Conservation (phyloP, 2,113 vertebrate genomes). For the Fregata magnificens region DNA sequence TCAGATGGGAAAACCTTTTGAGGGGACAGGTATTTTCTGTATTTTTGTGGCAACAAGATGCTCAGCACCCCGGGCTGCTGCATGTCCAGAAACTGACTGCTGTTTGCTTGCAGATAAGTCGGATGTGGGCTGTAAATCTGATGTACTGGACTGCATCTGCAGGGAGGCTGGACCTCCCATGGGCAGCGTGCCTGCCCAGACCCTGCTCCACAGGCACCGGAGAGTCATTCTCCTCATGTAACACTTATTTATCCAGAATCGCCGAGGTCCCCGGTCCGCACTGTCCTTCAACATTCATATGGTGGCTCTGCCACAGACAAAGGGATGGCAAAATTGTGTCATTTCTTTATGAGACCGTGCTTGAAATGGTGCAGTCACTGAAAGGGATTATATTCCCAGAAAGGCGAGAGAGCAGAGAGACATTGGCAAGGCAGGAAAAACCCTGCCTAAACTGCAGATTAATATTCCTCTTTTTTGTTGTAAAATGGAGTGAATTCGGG, state of each 20-base stretch:
- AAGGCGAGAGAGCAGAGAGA: background rate
- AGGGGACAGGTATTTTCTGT: background rate
- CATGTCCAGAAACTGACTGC: background rate
- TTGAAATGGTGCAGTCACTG: background rate
- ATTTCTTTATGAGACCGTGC: background rate
- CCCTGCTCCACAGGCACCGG: background rate
- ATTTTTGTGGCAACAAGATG: background rate
- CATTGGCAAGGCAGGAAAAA: background rate
- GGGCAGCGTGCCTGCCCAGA: background rate
- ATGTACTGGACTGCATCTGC: background rate
- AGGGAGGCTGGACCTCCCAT: background rate
- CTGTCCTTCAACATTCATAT: background rate
- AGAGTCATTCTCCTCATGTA: background rate
- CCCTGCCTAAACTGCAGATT: background rate
- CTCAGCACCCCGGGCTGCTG: background rate
- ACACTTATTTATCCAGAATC: background rate
- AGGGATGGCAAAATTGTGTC: background rate
- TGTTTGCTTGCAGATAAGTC: constrained; percentile 46
- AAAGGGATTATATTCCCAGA: background rate
- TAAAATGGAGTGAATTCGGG: background rate
- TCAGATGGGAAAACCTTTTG: background rate
- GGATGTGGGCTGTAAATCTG: background rate
- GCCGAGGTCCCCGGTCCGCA: rapidly evolving
- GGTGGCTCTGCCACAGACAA: background rate
- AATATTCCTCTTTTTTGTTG: background rate